These are phyloP conservation scores for Oncopodura yosiiana DNA, from an alignment of 1,140 invertebrate species.

Conservation along the genomic window DNA sequence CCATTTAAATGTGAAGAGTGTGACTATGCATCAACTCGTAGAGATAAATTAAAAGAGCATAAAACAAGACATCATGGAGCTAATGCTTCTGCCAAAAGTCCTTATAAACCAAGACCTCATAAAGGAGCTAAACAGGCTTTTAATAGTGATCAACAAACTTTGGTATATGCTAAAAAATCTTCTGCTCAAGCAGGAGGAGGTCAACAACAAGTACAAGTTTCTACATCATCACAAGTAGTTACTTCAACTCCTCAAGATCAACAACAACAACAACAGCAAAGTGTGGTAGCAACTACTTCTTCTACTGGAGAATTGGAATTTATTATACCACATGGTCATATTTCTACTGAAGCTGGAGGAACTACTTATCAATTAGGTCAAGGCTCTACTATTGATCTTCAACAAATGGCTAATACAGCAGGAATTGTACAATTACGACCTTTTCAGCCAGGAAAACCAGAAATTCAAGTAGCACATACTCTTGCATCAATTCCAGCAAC, in stretches of 20 bases:
- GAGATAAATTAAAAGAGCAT: constrained; percentile 60
- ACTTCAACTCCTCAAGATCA: too few species aligned
- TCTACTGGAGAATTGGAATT: constrained; percentile 33
- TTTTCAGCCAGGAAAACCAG: constrained; percentile 31
- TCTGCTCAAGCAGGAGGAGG: background rate
- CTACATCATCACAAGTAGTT: background rate
- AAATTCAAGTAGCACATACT: constrained; percentile 33
- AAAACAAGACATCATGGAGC: constrained; percentile 51
- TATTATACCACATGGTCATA: constrained; percentile 28
- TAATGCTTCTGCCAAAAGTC: constrained; percentile 46
- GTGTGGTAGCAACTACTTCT: constrained; percentile 1
- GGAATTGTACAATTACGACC: constrained; percentile 31
- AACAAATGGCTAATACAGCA: constrained; percentile 26
- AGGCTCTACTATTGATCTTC: constrained; percentile 18
- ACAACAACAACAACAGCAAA: constrained; percentile 16
- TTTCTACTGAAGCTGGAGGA: constrained; percentile 6
- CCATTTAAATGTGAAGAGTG: constrained; percentile 45
- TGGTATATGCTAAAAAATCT: constrained; percentile 34
- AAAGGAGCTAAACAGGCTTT: constrained; percentile 22
- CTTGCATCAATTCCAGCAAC: constrained; percentile 28
- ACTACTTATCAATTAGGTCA: constrained; percentile 23
- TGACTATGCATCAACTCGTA: constrained; percentile 53
- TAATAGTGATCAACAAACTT: constrained; percentile 11
- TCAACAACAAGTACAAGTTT: background rate
- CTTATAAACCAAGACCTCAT: constrained; percentile 45